Evolutionary conservation across 2,113 vertebrate species (phyloP), one percentile per base, ranked within the genome.

Genomic region (Apistogramma diplotaenia): DNA sequence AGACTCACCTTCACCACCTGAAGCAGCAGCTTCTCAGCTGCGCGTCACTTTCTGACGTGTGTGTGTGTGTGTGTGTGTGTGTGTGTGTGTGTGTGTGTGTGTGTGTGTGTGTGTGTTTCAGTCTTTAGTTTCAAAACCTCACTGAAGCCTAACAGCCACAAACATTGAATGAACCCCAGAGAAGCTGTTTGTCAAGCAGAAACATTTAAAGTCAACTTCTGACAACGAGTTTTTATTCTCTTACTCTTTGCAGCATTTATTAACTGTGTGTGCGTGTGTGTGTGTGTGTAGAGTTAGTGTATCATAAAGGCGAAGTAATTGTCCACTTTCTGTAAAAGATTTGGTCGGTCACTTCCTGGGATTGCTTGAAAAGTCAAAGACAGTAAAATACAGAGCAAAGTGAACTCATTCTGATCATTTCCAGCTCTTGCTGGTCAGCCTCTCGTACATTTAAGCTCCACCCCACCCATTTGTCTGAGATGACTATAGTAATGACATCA

Each of bases 311-410:
- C 18, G 16, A 16, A 49, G 43, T 49, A 18, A 49, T 8, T 19
- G 16, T 49, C 46, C 16, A 8, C 18, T 49, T 49, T 49, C 46
- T 49, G 18, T 49, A 49, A 49, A 7, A 49, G 9, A 13, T 8
- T 9, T 58, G 56, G 3, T 40, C 4, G 37, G 37, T 12, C 13
- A 40, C 37, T 40, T 40, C 37, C 11, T 40, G 37, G 3, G 12
- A 40, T 13, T 40, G 11, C 13, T 40, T 40, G 37, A 40, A 40
- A 40, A 40, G 37, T 40, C 33, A 35, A 35, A 35, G 33, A 31
- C 29, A 31, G 4, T 31, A 16, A 55, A 57, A 12, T 2, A 21
- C 31, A 60, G 6, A 0, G 6, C n/a, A 6, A 60, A 0, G 0
- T 60, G 5, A 8, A 37, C 11, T 37, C 33, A 33, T 62, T 0